Evolutionary conservation across 2,888 invertebrate genomes (phyloP), one percentile per base, ranked within the genome.

Genomic region (Tetragnatha montana): DNA sequence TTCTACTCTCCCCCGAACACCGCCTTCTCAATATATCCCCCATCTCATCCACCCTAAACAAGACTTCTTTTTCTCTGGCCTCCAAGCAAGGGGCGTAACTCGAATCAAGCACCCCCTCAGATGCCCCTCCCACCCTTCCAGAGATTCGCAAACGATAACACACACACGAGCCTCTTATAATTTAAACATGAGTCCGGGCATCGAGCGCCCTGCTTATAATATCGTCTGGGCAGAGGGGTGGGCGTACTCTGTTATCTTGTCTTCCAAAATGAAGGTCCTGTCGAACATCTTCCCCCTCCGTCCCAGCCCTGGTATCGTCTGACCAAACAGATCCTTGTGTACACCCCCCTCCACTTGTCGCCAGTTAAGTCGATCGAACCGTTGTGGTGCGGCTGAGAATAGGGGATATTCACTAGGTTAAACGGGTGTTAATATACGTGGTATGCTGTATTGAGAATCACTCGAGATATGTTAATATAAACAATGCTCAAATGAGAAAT

Each of bases 251-350:
- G 51, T 71, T 14, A 14, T 35, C 81, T 71, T 81, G 81, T 81
- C 81, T 81, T 49, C 47, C 47, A 14, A 81, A 51, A 78, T 51
- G 51, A 51, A 78, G 51, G 49, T 50, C 51, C n/a, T 78, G 71
- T 71, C 50, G 71, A n/a, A 21, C 81, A 81, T 17, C 50, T 6
- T 60, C 80, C 68, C 80, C 22, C 22, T 73, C 79, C 19, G 17
- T 0, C 60, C 60, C 60, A 60, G 12, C 60, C 10, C 60, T 60
- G 12, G 73, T 22, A 22, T 73, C 73, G 19, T 73, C 21, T 73
- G 10, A 60, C 73, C 22, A 22, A 22, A 73, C 21, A 73, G 73
- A 73, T n/a, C 19, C 21, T 73, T 22, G 19, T 73, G 19, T 73
- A 22, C 73, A 73, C 22, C 19, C 21, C 8, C n/a, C n/a, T n/a